These are phyloP conservation scores for Heliconius hewitsoni DNA, from an alignment of 1,140 invertebrate genomes.

Conservation along the genomic window DNA sequence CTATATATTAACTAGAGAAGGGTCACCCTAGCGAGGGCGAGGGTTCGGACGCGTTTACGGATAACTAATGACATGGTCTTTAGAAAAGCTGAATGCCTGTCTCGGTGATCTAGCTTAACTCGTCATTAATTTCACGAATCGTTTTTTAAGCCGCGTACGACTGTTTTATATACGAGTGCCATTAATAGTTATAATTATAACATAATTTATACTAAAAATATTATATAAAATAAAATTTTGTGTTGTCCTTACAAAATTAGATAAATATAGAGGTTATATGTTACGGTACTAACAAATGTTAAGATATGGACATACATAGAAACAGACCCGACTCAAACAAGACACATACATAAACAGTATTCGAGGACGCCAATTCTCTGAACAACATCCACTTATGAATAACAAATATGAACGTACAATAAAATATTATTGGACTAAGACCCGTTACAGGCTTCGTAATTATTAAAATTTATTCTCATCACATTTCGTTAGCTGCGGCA, in stretches of 20 bases:
- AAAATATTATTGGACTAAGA: slow-evolving; percentile 36
- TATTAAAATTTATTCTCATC: slow-evolving; percentile 65
- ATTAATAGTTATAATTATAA: background rate
- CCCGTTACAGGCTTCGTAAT: slow-evolving; percentile 50
- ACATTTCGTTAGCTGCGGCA: slow-evolving; percentile 58
- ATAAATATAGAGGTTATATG: background rate
- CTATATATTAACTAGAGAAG: slow-evolving; percentile 7
- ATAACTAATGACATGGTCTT: slow-evolving; percentile 53
- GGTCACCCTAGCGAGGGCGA: slow-evolving; percentile 23
- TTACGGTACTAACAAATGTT: background rate
- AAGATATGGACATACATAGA: slow-evolving; percentile 6
- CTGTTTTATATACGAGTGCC: background rate
- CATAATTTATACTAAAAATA: background rate
- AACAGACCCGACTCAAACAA: slow-evolving; percentile 43
- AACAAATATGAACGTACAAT: slow-evolving; percentile 46
- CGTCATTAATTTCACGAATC: slow-evolving; percentile 61
- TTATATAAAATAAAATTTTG: background rate
- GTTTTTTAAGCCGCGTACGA: slow-evolving; percentile 41
- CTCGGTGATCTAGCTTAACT: slow-evolving; percentile 43
- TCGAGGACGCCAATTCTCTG: slow-evolving; percentile 44
- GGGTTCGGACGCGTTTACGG: slow-evolving; percentile 34
- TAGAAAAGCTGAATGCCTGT: slow-evolving; percentile 43
- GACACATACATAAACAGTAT: slow-evolving; percentile 46
- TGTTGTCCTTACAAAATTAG: background rate
- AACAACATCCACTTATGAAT: slow-evolving; percentile 52